Percentiles rank a stretch among this genome's conserved stretches.
These are phyloP conservation scores for Todiramphus saurophagus DNA, from an alignment of 2,113 vertebrate genomes.

Conservation along the genomic window DNA sequence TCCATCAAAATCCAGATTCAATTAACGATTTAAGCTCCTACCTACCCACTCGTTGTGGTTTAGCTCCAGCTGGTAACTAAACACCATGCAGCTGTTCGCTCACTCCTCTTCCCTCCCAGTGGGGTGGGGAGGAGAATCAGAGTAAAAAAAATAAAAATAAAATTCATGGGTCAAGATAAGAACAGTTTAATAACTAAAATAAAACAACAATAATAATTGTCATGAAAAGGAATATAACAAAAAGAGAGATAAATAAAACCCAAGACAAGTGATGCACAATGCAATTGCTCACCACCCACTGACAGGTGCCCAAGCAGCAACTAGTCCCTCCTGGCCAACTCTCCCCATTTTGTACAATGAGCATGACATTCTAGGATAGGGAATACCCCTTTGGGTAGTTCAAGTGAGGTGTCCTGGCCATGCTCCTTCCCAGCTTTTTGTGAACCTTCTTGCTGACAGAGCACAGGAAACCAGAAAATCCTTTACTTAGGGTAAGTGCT, in stretches of 20 bases:
- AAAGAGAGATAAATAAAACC: neutral
- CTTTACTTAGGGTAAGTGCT: neutral
- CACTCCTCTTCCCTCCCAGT: neutral
- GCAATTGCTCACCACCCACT: neutral
- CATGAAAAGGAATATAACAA: neutral
- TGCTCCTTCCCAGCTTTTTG: neutral
- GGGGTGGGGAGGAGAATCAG: neutral
- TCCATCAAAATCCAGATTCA: neutral
- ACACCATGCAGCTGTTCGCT: neutral
- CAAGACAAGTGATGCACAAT: neutral
- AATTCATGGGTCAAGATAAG: neutral
- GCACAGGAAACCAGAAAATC: neutral
- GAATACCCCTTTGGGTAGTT: neutral
- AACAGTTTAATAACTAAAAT: neutral
- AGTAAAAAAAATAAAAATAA: neutral
- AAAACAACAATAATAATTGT: neutral
- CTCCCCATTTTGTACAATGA: neutral
- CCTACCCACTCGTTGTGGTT: neutral
- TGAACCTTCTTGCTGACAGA: neutral
- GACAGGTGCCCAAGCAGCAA: neutral
- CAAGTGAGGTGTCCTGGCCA: neutral
- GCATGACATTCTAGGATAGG: neutral
- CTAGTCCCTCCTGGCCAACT: neutral
- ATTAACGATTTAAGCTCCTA: neutral
- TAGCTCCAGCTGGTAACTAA: neutral